Conservation (phyloP, 2,888 invertebrate genomes). For the Pimpla rufipes region DNA sequence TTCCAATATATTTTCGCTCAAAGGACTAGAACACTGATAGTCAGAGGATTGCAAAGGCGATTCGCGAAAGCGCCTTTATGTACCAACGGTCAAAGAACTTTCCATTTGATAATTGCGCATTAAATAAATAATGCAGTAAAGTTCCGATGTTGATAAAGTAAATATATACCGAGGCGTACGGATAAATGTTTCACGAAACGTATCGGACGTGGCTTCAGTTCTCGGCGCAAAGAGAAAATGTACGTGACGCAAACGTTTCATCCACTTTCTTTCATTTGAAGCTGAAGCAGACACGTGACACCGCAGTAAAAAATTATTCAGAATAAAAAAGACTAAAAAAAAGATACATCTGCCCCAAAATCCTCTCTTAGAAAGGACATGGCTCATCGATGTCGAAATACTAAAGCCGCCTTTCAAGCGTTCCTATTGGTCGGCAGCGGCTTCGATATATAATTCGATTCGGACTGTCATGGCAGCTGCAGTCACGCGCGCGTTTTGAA, state of each 20-base stretch:
- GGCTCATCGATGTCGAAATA: no score
- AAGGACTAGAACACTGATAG: not conserved
- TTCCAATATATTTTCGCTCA: not conserved
- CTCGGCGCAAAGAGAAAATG: not conserved
- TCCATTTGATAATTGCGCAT: not conserved
- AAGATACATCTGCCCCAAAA: not conserved
- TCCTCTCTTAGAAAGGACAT: no score
- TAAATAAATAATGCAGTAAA: constrained; percentile 16
- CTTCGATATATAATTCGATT: no score
- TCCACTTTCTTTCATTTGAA: not conserved
- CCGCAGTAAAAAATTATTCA: no score
- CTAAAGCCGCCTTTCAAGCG: no score
- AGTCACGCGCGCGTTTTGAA: no score
- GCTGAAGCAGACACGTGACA: not conserved
- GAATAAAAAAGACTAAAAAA: not conserved
- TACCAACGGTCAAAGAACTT: not conserved
- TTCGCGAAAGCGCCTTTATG: not conserved
- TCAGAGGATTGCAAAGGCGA: not conserved
- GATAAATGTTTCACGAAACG: not conserved
- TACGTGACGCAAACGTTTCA: not conserved
- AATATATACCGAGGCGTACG: not conserved
- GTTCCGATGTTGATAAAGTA: not conserved
- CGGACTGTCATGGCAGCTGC: no score
- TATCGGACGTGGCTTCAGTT: not conserved
- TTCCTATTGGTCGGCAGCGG: no score